Base-by-base conservation (phyloP, 30 jellyfish, hydroid and myxozoan species). In the Hydra vulgaris region DNA sequence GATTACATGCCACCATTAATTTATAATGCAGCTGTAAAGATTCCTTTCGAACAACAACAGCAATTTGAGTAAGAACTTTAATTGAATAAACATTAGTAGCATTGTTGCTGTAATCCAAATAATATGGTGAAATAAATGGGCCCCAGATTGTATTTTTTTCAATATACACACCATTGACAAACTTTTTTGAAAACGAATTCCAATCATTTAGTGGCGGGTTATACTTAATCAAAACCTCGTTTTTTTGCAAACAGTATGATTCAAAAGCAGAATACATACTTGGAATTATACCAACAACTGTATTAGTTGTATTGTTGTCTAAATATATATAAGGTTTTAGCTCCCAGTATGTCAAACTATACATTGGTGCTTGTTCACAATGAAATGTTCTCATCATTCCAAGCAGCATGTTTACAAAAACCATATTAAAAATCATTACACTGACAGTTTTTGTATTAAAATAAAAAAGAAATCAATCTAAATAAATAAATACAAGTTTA, bases 231-330 rank as follows among this genome's bases (percentile, higher is more conserved):
- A 68, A n/a, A 68, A 8, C 4, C 16, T 7, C 54, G 24, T 74
- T 4, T 16, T 21, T 21, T 18, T 15, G 71, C 22, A 15, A 16
- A 69, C 77, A 78, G 82, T 61, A 25, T 25, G 4, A 52, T 18
- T 78, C 56, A 23, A 61, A 69, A 25, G 21, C 67, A 25, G 70
- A 69, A 70, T 61, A 80, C 40, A 66, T 25, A 53, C 18, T 80
- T 22, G 87, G 84, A n/a, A 80, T 80, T 22, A 80, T 80, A 15
- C 87, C 87, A 27, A 56, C 87, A 16, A 80, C 15, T 19, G 70
- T 72, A 17, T 69, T 69, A 79, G n/a, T n/a, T 78, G 27, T 12
- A 3, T 40, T 40, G 61, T 61, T 74, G 25, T 66, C 20, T 18
- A 15, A 18, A 22, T 56, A 80, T 23, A 80, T 68, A 80, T 23